Evolutionary conservation across 1,140 invertebrate species (phyloP).

Genomic region (Drosophila busckii): DNA sequence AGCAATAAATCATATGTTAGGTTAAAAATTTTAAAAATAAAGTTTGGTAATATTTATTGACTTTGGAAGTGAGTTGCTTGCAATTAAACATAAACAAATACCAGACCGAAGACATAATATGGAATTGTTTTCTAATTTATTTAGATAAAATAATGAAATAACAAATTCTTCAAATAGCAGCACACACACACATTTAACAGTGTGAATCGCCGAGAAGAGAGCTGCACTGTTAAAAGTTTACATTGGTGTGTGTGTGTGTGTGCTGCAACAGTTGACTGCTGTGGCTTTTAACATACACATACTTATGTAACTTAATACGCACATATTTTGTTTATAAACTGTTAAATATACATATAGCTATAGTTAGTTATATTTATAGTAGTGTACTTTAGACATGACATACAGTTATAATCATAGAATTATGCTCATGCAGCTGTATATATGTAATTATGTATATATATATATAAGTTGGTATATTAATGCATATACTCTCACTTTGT

Average conservation of each 20-base stretch:
- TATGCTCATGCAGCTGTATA: slow-evolving; percentile 17
- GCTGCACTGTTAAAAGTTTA: slow-evolving; percentile 7
- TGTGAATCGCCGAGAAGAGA: background rate
- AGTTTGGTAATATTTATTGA: slow-evolving; percentile 7
- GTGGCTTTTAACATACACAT: slow-evolving; percentile 4
- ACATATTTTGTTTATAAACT: slow-evolving; percentile 20
- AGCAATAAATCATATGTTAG: slow-evolving; percentile 25
- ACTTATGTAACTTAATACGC: slow-evolving; percentile 18
- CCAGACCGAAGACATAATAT: slow-evolving; percentile 6
- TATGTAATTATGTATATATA: slow-evolving; percentile 31
- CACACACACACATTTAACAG: slow-evolving; percentile 15
- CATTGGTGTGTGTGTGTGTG: no score
- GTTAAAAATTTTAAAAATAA: slow-evolving; percentile 4
- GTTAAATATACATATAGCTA: slow-evolving; percentile 26
- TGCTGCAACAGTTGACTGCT: no score
- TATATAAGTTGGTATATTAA: slow-evolving; percentile 31
- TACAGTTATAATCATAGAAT: slow-evolving; percentile 29
- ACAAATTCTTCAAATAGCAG: background rate
- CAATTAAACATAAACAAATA: background rate
- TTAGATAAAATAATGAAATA: no score
- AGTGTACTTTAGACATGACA: slow-evolving; percentile 52
- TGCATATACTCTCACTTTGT: slow-evolving; percentile 52
- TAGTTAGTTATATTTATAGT: slow-evolving; percentile 55
- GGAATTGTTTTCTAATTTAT: background rate
- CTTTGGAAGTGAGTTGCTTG: slow-evolving; percentile 29